phyloP scores from a whole-genome alignment of 2,113 vertebrate species.

The Oreotrochilus melanogaster region DNA sequence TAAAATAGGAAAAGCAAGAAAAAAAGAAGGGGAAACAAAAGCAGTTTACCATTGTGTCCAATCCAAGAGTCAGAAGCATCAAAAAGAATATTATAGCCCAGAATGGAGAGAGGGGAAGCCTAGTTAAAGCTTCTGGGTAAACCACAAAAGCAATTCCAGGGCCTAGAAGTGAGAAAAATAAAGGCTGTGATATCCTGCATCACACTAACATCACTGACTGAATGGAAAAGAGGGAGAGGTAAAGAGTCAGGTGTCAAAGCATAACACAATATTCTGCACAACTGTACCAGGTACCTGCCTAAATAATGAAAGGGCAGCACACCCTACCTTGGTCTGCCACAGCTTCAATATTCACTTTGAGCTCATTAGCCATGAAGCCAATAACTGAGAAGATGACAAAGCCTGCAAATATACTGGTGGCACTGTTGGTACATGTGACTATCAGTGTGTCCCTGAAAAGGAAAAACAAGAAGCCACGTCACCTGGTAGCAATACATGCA shows the following conservation, averaged over 20 bases:
- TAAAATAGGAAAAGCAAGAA: neutral
- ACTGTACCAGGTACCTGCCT: too few relatives aligned
- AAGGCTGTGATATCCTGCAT: neutral
- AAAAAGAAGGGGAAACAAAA: neutral
- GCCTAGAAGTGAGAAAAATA: conserved; percentile 77
- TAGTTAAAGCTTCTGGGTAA: conserved; percentile 96
- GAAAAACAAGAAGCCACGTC: neutral
- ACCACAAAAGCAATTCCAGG: conserved; percentile 98
- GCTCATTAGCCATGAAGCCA: conserved; percentile 97
- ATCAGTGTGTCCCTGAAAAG: conserved; percentile 92
- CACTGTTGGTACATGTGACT: conserved; percentile 96
- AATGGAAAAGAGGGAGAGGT: neutral
- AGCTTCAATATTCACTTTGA: conserved; percentile 95
- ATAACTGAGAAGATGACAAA: conserved; percentile 99
- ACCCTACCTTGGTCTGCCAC: conserved; percentile 96
- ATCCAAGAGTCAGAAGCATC: conserved; percentile 96
- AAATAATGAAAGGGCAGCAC: fast-evolving
- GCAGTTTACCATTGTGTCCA: conserved; percentile 95
- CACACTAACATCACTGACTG: fast-evolving
- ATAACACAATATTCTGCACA: neutral
- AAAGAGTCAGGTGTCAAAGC: neutral
- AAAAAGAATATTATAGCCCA: conserved; percentile 99
- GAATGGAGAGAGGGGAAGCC: conserved; percentile 95
- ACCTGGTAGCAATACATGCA: neutral
- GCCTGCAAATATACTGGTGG: conserved; percentile 97